phyloP scores from a whole-genome alignment of 2,888 invertebrate genomes.

The Danaus chrysippus region DNA sequence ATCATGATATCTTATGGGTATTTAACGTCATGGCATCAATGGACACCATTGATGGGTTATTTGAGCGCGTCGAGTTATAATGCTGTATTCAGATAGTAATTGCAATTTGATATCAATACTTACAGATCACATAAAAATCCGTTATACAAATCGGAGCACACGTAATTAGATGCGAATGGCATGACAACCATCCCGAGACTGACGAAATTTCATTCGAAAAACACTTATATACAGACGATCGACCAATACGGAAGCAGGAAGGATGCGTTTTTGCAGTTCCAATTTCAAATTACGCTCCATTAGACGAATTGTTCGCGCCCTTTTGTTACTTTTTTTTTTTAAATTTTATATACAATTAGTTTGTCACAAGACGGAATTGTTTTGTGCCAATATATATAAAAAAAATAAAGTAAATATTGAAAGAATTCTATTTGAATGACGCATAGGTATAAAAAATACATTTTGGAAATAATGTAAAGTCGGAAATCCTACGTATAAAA shows the following conservation, averaged over 20 bases:
- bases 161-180: conserved; percentile 41
- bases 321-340: conserved; percentile 54
- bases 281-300: conserved; percentile 65
- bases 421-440: too few species aligned
- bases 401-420: too few species aligned
- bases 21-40: background rate
- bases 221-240: conserved; percentile 53
- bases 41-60: conserved; percentile 3
- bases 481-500: too few species aligned
- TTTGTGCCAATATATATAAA: too few species aligned
- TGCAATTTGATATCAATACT: background rate
- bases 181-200: conserved; percentile 53
- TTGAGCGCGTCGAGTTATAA: background rate
- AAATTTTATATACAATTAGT: conserved; percentile 36
- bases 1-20: background rate
- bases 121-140: conserved; percentile 19
- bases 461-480: too few species aligned
- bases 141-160: conserved; percentile 34
- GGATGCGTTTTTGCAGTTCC: conserved; percentile 59
- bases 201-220: conserved; percentile 37
- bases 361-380: conserved; percentile 10
- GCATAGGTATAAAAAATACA: too few species aligned
- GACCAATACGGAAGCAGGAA: conserved; percentile 69
- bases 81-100: background rate
- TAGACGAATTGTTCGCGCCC: conserved; percentile 64